Conservation (phyloP, 2,797 vertebrate species). For the Astyanax mexicanus region DNA sequence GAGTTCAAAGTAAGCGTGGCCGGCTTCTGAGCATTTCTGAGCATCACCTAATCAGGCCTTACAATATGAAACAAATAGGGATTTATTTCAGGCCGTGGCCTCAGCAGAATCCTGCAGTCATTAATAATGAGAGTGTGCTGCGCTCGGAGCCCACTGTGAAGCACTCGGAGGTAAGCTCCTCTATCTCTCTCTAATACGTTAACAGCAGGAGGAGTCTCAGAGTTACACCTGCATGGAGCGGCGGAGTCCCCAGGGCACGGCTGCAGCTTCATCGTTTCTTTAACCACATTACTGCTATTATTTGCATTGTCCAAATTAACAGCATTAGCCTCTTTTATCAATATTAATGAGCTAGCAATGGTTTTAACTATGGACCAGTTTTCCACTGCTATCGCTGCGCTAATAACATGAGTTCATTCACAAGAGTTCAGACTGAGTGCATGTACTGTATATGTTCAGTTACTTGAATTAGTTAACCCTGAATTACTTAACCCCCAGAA, state of each 20-base stretch:
- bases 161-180: constrained; percentile 47
- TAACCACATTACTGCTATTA: constrained; percentile 38
- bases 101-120: constrained; percentile 46
- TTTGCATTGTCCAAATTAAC: constrained; percentile 44
- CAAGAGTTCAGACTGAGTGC: too few relatives aligned
- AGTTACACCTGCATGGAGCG: constrained; percentile 23
- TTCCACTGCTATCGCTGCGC: not conserved
- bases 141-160: constrained; percentile 44
- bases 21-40: not conserved
- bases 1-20: constrained; percentile 15
- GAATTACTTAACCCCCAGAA: not conserved
- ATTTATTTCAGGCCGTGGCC: constrained; percentile 35
- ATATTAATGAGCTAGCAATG: constrained; percentile 32
- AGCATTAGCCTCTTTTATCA: constrained; percentile 16
- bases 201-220: constrained; percentile 41
- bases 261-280: constrained; percentile 36
- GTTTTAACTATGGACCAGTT: constrained; percentile 7
- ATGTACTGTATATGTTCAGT: not conserved
- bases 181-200: constrained; percentile 48
- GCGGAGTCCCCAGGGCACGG: constrained; percentile 36
- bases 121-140: constrained; percentile 51
- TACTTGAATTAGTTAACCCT: not conserved
- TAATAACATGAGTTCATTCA: not conserved
- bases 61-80: constrained; percentile 33
- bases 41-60: constrained; percentile 30